Base-by-base conservation (phyloP, 2,797 vertebrate genomes). In the Streptopelia turtur region DNA sequence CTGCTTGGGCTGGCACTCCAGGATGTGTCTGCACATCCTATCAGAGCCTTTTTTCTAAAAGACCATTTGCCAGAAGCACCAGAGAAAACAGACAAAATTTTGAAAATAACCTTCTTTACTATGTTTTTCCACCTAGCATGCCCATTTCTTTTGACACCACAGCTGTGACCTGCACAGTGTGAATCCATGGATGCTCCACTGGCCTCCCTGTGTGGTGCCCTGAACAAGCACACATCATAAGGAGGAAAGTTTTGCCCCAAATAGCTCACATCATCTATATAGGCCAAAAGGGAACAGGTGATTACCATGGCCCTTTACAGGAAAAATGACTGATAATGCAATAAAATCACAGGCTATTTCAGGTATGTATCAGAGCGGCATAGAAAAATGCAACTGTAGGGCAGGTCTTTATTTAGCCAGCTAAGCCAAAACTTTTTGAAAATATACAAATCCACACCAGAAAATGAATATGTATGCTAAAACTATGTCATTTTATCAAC, bases 401-500 rank as follows among this genome's bases (percentile, higher is more conserved):
- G 8, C 24, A 78, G 28, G 41, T 72, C 55, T 76, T 81, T 16
- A 35, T 16, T 47, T 33, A 87, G 31, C 31, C 37, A 87, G 21
- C 20, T 64, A 83, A 78, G n/a, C 11, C 14, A 86, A 65, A 27
- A 47, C 11, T n/a, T 83, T 71, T 47, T 75, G 50, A 89, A 68
- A 89, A 86, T 10, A 81, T 28, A 49, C 10, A 81, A 71, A 66
- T 37, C 27, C 30, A 56, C 4, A 13, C 22, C 79, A 86, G 49
- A 83, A 92, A 93, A 83, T 23, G 14, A 86, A 60, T 78, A 76
- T 45, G 56, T 31, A 79, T 41, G 28, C 35, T 69, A 28, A 52
- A 91, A 75, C 81, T 47, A 78, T 63, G 59, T 57, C 94, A 89
- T 47, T 87, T 16, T 52, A 68, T 72, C 65, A 84, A 87, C 90